Evolutionary conservation across 2,888 invertebrate species (phyloP).

Genomic region (Erebia epiphron): DNA sequence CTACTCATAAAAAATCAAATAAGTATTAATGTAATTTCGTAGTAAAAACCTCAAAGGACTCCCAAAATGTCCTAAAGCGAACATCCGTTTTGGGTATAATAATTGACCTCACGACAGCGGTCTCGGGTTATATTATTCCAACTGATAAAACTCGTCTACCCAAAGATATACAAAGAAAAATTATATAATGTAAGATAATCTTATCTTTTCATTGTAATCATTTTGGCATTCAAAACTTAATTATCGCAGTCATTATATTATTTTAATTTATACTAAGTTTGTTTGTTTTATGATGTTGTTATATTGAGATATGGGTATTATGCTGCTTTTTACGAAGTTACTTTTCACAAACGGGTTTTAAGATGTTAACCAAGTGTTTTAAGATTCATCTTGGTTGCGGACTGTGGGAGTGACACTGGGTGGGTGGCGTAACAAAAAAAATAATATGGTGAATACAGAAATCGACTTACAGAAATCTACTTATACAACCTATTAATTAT

Average conservation of each 20-base stretch:
- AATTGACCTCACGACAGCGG: slow-evolving; percentile 50
- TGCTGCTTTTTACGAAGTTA: too few relatives aligned
- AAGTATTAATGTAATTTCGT: too few relatives aligned
- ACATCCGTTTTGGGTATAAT: slow-evolving; percentile 45
- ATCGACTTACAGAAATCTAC: too few relatives aligned
- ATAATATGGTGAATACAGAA: too few relatives aligned
- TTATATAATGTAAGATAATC: slow-evolving; percentile 18
- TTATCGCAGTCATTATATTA: neutral
- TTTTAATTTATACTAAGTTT: neutral
- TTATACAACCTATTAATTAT: too few relatives aligned
- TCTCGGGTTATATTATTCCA: slow-evolving; percentile 41
- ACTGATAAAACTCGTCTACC: slow-evolving; percentile 29
- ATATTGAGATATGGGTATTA: neutral
- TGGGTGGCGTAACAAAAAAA: too few relatives aligned
- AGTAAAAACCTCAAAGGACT: slow-evolving; percentile 10
- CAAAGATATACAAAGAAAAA: slow-evolving; percentile 31
- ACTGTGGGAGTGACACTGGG: too few relatives aligned
- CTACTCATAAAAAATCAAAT: too few relatives aligned
- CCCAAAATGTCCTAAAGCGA: slow-evolving; percentile 28
- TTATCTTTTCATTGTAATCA: slow-evolving; percentile 23
- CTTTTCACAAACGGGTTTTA: too few relatives aligned
- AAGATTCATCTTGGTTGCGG: too few relatives aligned
- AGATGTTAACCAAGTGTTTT: too few relatives aligned
- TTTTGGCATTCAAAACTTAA: slow-evolving; percentile 11
- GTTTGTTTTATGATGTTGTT: neutral